Evolutionary conservation across 2,888 invertebrate genomes (phyloP).

Genomic region (Plemyria rubiginata): DNA sequence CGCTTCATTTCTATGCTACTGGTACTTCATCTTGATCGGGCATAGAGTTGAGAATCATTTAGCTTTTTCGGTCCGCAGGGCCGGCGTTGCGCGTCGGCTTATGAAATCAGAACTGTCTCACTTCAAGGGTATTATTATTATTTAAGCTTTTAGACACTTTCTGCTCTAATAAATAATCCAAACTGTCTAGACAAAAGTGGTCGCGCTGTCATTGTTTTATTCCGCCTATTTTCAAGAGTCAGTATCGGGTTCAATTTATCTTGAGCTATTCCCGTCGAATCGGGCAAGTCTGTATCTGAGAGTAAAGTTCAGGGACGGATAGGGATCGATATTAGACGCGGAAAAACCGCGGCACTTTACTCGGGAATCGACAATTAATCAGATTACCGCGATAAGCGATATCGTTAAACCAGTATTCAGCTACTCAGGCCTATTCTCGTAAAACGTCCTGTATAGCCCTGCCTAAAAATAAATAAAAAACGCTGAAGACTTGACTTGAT

Average conservation of each 20-base stretch:
- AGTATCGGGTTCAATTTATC: slow-evolving; percentile 31
- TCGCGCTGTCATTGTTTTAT: slow-evolving; percentile 14
- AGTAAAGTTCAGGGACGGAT: slow-evolving; percentile 57
- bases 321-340: slow-evolving; percentile 54
- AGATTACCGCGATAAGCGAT: slow-evolving; percentile 71
- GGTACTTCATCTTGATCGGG: too few relatives aligned
- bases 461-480: too few relatives aligned
- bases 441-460: background rate
- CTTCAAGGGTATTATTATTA: slow-evolving; percentile 28
- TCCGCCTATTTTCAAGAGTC: slow-evolving; percentile 20
- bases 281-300: slow-evolving; percentile 43
- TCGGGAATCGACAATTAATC: slow-evolving; percentile 74
- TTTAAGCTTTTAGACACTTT: slow-evolving; percentile 24
- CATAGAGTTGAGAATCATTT: slow-evolving; percentile 9
- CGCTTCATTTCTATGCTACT: too few relatives aligned
- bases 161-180: slow-evolving; percentile 21
- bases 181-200: slow-evolving; percentile 24
- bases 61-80: background rate
- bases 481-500: too few relatives aligned
- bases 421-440: slow-evolving; percentile 48
- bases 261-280: slow-evolving; percentile 40
- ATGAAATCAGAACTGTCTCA: slow-evolving; percentile 26
- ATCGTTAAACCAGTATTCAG: slow-evolving; percentile 56
- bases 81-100: slow-evolving; percentile 12
- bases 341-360: slow-evolving; percentile 50